Evolutionary conservation across 2,797 vertebrate genomes (phyloP), one percentile per base, ranked within the genome.

Genomic region (Sphenodon punctatus): DNA sequence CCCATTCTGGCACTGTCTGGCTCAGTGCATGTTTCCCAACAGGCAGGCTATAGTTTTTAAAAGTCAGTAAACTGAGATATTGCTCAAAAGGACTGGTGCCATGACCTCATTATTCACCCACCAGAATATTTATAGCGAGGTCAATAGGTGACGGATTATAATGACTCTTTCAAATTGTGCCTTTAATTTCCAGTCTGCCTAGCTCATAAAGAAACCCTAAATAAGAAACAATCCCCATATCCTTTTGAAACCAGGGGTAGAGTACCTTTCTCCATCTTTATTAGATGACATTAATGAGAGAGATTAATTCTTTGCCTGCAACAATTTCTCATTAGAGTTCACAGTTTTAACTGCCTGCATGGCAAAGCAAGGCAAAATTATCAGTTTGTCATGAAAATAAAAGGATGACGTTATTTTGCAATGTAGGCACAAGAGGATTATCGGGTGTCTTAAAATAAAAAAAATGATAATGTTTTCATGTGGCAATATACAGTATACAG

Each of bases 31-130:
- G 27, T 43, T 69, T 63, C 71, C 63, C 75, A 84, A 63, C 22
- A 59, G 27, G 48, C 48, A 78, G 13, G 25, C 3, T 67, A 46
- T 10, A 67, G 64, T 71, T 81, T 86, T 80, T 5, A 75, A 74
- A 80, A 91, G 56, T 56, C 42, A 85, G 48, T 67, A 86, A 83
- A 82, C 78, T 75, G 80, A 90, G 93, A 84, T 68, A 38, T 22
- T 72, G 34, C 41, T 76, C 46, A 75, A 70, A 56, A 65, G 87
- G 76, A 89, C 71, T 75, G 32, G 56, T 82, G 80, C 79, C 59
- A 80, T 64, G 82, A 84, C 61, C 68, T 83, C 58, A 73, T 39
- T 88, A 80, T 80, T 80, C 63, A 60, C 58, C 45, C 46, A 49
- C 36, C 19, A 60, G 34, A 0, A 4, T 71, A 77, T 89, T 34